These are phyloP conservation scores for Peromyscus nudipes DNA, from an alignment of 2,797 vertebrate species.

Conservation along the genomic window DNA sequence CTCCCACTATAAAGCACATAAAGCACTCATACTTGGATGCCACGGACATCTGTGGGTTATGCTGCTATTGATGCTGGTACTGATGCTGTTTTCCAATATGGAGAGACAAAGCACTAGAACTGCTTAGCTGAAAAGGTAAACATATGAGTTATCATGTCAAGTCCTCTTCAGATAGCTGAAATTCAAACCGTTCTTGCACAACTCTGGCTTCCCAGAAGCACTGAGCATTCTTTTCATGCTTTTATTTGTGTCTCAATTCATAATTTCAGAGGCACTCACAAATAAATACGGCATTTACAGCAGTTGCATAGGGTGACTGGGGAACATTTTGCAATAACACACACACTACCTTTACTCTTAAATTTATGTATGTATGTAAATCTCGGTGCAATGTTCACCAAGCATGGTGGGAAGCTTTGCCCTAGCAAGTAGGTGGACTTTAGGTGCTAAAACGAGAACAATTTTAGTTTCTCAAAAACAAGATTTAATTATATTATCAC, in stretches of 20 bases:
- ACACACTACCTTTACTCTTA: constrained; percentile 10
- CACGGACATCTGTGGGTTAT: not conserved
- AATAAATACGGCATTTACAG: constrained; percentile 62
- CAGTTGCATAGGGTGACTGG: constrained; percentile 5
- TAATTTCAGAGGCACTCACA: constrained; percentile 58
- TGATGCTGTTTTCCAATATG: constrained; percentile 17
- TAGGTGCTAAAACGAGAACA: constrained; percentile 32
- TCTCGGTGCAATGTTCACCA: not conserved
- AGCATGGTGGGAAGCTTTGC: constrained; percentile 29
- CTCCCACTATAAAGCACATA: not conserved
- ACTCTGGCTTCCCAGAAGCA: constrained; percentile 54
- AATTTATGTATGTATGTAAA: constrained; percentile 46
- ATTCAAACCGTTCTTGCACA: constrained; percentile 52
- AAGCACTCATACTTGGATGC: constrained; percentile 31
- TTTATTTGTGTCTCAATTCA: constrained; percentile 64
- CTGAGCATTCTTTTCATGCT: constrained; percentile 61
- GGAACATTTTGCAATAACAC: constrained; percentile 40
- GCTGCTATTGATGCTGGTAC: not conserved
- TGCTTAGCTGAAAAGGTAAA: constrained; percentile 60
- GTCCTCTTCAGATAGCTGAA: constrained; percentile 44
- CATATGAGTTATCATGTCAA: constrained; percentile 57
- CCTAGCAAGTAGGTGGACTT: not conserved
- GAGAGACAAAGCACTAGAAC: constrained; percentile 55
- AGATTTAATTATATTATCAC: constrained; percentile 57
- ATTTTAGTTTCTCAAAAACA: constrained; percentile 64